Evolutionary conservation across 2,797 vertebrate genomes (phyloP).

Genomic region (Bradypodion pumilum): DNA sequence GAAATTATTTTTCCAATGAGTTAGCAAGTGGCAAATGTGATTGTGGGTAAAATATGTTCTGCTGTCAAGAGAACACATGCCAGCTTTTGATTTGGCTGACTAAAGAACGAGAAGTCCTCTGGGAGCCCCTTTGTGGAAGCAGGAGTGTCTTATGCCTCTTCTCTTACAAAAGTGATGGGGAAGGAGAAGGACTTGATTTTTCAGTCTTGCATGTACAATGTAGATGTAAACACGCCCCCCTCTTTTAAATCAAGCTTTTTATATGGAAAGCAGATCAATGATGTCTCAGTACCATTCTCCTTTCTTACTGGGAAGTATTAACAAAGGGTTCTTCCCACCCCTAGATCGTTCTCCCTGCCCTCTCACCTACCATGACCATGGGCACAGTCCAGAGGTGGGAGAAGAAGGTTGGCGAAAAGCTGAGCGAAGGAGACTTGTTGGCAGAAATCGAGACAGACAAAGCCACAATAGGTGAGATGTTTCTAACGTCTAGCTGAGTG

Average conservation of each 20-base stretch:
- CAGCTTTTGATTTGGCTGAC: background rate
- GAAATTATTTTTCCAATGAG: no score
- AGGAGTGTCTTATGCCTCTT: background rate
- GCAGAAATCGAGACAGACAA: conserved; percentile 99
- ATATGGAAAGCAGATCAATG: conserved; percentile 11
- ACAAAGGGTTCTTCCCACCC: conserved; percentile 26
- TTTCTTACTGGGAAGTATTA: background rate
- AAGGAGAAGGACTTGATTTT: background rate
- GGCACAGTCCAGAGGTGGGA: conserved; percentile 99
- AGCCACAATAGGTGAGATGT: conserved; percentile 90
- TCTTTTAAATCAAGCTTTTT: conserved; percentile 21
- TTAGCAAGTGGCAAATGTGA: background rate
- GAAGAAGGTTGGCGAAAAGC: conserved; percentile 97
- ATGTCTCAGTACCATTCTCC: background rate
- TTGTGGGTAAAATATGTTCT: background rate
- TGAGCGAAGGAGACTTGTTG: conserved; percentile 93
- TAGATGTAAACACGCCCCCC: background rate
- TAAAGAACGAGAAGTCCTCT: background rate
- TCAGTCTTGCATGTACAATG: no score
- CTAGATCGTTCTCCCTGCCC: conserved; percentile 91
- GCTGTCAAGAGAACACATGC: background rate
- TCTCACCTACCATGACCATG: conserved; percentile 98
- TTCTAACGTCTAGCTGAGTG: background rate
- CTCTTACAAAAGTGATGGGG: no score
- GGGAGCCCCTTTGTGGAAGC: background rate